Evolutionary conservation across 2,888 invertebrate species (phyloP).

Genomic region (Drosophila lacicola): DNA sequence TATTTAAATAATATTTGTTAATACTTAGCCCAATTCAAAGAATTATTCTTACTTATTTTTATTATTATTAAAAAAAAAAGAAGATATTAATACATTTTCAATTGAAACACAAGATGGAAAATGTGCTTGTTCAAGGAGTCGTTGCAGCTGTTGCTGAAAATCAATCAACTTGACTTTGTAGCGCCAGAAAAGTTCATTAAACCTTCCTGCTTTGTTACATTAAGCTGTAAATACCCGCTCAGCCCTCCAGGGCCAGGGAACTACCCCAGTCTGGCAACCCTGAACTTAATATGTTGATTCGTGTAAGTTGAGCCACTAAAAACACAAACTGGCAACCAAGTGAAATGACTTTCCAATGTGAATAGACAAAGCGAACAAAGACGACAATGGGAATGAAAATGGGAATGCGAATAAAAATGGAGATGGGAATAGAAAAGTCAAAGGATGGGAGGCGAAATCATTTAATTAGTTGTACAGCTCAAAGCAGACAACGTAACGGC

Average conservation of each 20-base stretch:
- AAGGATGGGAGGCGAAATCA: slow-evolving; percentile 31
- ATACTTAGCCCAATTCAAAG: too few species aligned
- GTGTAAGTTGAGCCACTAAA: slow-evolving; percentile 61
- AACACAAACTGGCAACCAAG: slow-evolving; percentile 29
- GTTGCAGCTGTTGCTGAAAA: slow-evolving; percentile 8
- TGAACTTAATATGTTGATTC: slow-evolving; percentile 65
- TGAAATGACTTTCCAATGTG: slow-evolving; percentile 57
- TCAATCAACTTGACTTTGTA: slow-evolving; percentile 30
- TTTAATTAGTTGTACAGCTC: slow-evolving; percentile 57
- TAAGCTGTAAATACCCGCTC: slow-evolving; percentile 4
- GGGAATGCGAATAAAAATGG: slow-evolving; percentile 6
- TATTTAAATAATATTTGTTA: too few species aligned
- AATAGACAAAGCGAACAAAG: slow-evolving; percentile 29
- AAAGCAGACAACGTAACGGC: slow-evolving; percentile 14
- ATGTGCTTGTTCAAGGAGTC: too few species aligned
- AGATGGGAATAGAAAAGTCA: neutral
- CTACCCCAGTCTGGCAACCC: slow-evolving; percentile 25
- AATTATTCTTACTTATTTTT: too few species aligned
- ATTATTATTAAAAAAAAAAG: too few species aligned
- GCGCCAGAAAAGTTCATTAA: slow-evolving; percentile 37
- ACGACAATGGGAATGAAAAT: slow-evolving; percentile 21
- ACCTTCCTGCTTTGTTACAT: slow-evolving; percentile 35
- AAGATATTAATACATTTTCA: too few species aligned
- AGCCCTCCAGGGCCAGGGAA: neutral
- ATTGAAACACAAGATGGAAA: too few species aligned